Percentiles rank a stretch among this genome's conserved stretches.
Conservation (phyloP, 1,140 invertebrate species). For the Panonychus citri region DNA sequence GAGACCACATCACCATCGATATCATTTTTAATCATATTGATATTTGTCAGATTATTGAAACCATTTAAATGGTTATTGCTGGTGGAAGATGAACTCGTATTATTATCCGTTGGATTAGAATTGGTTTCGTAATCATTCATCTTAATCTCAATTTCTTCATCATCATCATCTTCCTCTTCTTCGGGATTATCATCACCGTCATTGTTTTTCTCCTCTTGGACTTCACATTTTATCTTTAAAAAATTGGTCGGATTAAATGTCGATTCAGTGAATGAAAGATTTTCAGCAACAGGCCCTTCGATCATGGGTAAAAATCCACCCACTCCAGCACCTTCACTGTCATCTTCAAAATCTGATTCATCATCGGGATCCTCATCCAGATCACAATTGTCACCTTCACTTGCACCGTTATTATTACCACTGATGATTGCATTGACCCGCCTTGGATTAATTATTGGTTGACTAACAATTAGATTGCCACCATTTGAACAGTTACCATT, state of each 20-base stretch:
- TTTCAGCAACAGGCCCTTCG: not conserved
- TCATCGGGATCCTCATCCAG: not conserved
- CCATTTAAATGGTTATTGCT: no score
- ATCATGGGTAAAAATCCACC: no score
- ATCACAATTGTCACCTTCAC: no score
- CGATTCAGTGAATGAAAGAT: not conserved
- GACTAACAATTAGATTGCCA: no score
- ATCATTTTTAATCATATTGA: no score
- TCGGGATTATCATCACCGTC: not conserved
- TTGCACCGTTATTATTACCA: no score
- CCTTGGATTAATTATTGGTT: no score
- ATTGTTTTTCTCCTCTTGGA: not conserved
- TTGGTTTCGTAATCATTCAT: not conserved
- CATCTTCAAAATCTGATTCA: not conserved
- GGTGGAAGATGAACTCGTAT: no score
- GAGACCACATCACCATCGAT: not conserved
- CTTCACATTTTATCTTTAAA: not conserved
- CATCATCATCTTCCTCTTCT: not conserved
- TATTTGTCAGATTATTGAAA: no score
- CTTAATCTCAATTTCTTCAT: not conserved
- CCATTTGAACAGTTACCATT: no score
- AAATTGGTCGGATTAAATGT: not conserved
- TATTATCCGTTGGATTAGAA: no score
- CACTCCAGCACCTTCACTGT: not conserved
- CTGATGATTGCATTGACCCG: no score